These are phyloP conservation scores for Limnephilus marmoratus DNA, from an alignment of 2,888 invertebrate species.

Conservation along the genomic window DNA sequence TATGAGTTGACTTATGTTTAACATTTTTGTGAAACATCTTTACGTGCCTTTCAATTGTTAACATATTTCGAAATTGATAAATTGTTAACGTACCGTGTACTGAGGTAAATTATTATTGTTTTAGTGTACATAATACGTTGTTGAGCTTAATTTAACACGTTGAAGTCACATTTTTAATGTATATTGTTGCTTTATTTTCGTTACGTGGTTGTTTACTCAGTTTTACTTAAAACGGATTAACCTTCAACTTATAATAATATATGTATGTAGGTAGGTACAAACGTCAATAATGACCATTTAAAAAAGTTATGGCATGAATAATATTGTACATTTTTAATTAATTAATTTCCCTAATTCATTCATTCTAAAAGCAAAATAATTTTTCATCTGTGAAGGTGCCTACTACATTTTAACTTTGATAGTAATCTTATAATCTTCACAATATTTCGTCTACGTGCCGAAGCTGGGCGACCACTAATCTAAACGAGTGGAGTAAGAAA, in stretches of 20 bases:
- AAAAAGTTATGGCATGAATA: not conserved
- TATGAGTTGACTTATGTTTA: not conserved
- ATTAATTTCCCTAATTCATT: not conserved
- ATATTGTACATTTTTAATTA: not conserved
- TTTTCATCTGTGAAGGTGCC: not conserved
- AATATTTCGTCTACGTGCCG: not conserved
- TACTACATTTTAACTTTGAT: not conserved
- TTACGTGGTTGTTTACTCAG: not conserved
- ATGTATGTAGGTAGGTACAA: not conserved
- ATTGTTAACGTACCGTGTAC: not conserved
- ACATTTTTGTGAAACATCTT: not conserved
- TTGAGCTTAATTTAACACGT: not conserved
- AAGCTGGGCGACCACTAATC: not conserved
- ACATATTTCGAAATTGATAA: not conserved
- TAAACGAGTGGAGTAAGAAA: not conserved
- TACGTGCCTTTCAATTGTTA: not conserved
- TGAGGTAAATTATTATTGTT: not conserved
- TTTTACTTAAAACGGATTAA: not conserved
- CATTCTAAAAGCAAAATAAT: too few species aligned
- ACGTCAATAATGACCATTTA: not conserved
- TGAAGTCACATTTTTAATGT: not conserved
- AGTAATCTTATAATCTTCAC: not conserved
- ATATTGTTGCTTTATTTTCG: not conserved
- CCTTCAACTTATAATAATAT: not conserved
- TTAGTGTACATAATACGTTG: not conserved